Evolutionary conservation across 2,797 vertebrate species (phyloP).

Genomic region (Natrix natrix): DNA sequence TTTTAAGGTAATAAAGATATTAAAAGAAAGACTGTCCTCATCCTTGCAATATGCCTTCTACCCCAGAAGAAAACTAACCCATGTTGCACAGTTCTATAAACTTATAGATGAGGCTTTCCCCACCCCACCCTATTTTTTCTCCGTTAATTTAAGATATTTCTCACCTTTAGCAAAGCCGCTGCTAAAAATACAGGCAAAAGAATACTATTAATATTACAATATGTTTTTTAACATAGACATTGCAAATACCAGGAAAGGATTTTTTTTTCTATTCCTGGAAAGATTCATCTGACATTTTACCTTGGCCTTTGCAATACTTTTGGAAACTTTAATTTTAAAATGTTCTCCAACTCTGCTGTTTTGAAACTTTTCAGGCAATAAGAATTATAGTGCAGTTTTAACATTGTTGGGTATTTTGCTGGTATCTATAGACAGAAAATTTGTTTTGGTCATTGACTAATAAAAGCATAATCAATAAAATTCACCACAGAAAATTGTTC

Average conservation of each 20-base stretch:
- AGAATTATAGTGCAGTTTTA: neutral
- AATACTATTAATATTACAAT: neutral
- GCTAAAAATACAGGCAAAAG: neutral
- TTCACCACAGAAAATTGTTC: neutral
- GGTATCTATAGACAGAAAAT: neutral
- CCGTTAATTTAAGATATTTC: neutral
- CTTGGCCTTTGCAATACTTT: neutral
- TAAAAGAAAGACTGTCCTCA: neutral
- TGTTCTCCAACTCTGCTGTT: neutral
- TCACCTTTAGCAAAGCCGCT: neutral
- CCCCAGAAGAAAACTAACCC: neutral
- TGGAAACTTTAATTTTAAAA: neutral
- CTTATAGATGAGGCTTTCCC: neutral
- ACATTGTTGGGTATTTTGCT: neutral
- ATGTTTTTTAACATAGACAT: neutral
- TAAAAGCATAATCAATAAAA: neutral
- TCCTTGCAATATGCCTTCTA: neutral
- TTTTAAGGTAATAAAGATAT: neutral
- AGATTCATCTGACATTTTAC: neutral
- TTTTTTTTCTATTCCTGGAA: neutral
- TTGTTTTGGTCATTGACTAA: neutral
- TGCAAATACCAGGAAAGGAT: neutral
- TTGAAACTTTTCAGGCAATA: neutral
- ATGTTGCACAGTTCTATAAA: neutral
- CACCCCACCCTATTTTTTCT: rapidly evolving